Base-by-base conservation (phyloP, 2,888 invertebrate species). In the Hirtodrosophila histrioides region DNA sequence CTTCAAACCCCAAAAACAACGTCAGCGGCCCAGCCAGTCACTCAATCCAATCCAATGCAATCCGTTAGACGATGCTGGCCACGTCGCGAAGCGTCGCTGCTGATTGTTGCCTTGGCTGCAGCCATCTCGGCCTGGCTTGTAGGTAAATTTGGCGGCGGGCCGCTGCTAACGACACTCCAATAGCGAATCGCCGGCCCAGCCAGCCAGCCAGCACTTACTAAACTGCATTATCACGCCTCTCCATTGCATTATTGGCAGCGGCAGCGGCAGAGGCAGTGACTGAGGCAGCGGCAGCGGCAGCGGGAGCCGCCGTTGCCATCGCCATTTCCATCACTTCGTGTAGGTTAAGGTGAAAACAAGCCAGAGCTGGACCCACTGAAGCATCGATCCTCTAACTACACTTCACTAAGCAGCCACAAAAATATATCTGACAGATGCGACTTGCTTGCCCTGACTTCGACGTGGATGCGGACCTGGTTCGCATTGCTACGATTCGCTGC, bases 221-320 rank as follows among this genome's bases (percentile, higher is more conserved):
- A 85, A 87, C 88, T 85, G 84, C 84, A 85, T 82, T 85, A 87
- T 85, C 87, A 85, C 84, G 86, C 87, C 84, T 87, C 84, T 87
- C 86, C 81, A 66, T 84, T 75, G 87, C 87, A 84, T 87, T 82
- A 82, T 82, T 82, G 86, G 86, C 86, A 83, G 83, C 85, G 53
- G 70, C 48, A 41, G 46, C 61, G 24, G 60, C 57, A 45, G 62
- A 51, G 6, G 70, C 48, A 39, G 46, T 57, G 24, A 57, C 57
- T 45, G 62, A 51, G 6, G 27, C 27, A 27, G 27, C 50, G 43
- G 54, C 48, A 43, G 61, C 54, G 9, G 53, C 8, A 27, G 48
- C 44, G 8, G 48, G 40, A 49, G 62, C 37, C 51, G 69, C 58
- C 54, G 58, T 49, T 60, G 60, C 55, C 69, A 69, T 65, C 74